These are phyloP conservation scores for Cecropterus lyciades DNA, from an alignment of 1,140 invertebrate genomes.

Conservation along the genomic window DNA sequence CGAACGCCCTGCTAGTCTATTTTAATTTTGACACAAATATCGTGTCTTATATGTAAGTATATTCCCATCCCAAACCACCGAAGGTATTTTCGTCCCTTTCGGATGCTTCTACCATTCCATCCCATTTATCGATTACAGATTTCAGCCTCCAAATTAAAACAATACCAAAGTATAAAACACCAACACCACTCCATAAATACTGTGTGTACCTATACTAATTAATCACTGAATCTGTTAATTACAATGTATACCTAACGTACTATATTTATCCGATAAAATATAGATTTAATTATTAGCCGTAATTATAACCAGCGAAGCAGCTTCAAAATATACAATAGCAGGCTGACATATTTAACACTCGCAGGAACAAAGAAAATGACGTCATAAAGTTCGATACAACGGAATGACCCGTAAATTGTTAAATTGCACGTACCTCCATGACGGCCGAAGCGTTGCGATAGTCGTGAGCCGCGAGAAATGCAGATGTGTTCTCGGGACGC, in stretches of 20 bases:
- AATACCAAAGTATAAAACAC: too few relatives aligned
- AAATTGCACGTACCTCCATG: conserved; percentile 54
- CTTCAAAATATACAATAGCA: not conserved
- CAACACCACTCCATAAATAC: too few relatives aligned
- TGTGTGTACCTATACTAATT: too few relatives aligned
- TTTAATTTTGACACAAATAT: not conserved
- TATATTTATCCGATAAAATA: too few relatives aligned
- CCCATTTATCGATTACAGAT: conserved; percentile 20
- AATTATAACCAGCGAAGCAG: too few relatives aligned
- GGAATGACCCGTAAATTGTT: not conserved
- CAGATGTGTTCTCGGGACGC: conserved; percentile 37
- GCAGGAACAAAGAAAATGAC: conserved; percentile 4
- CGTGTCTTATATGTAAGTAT: not conserved
- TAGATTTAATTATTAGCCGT: not conserved
- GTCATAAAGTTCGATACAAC: too few relatives aligned
- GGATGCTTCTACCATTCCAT: conserved; percentile 3
- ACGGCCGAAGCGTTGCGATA: conserved; percentile 30
- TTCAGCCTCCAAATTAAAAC: not conserved
- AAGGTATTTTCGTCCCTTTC: conserved; percentile 18
- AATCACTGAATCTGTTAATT: too few relatives aligned
- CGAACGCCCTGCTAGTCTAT: not conserved
- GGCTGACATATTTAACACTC: not conserved
- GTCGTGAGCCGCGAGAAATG: not conserved
- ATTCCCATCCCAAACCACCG: not conserved
- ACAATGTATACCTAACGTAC: too few relatives aligned